phyloP scores from a whole-genome alignment of 2,888 invertebrate genomes.

The Neoaliturus tenellus region DNA sequence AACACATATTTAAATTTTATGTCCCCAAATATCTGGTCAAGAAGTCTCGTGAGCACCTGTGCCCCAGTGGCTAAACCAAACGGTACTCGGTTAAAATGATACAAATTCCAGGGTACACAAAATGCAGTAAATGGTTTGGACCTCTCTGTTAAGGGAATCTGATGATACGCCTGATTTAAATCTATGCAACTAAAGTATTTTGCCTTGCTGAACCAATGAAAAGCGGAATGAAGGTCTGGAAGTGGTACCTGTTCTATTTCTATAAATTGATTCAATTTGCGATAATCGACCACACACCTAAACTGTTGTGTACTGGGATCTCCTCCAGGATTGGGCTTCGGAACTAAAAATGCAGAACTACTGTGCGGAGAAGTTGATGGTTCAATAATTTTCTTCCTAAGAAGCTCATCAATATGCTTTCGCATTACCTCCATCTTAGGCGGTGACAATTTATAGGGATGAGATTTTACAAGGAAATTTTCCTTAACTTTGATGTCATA shows the following conservation, averaged over 20 bases:
- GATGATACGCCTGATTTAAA: conserved; percentile 58
- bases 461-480: neutral
- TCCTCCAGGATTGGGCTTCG: conserved; percentile 58
- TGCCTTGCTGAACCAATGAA: conserved; percentile 23
- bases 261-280: conserved; percentile 35
- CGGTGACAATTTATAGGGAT: conserved; percentile 36
- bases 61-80: conserved; percentile 58
- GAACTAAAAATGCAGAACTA: conserved; percentile 44
- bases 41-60: conserved; percentile 56
- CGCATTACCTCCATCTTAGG: conserved; percentile 5
- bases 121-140: conserved; percentile 53
- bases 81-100: conserved; percentile 51
- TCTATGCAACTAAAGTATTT: conserved; percentile 55
- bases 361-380: conserved; percentile 56
- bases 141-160: conserved; percentile 46
- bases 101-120: conserved; percentile 44
- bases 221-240: conserved; percentile 43
- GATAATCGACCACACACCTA: conserved; percentile 61
- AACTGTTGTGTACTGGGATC: conserved; percentile 55
- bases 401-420: neutral
- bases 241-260: conserved; percentile 43
- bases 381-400: neutral
- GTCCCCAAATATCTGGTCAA: conserved; percentile 58
- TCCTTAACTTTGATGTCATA: neutral
- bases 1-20: conserved; percentile 58